Base-by-base conservation (phyloP, 2,888 invertebrate species). In the Hyposoter didymator region DNA sequence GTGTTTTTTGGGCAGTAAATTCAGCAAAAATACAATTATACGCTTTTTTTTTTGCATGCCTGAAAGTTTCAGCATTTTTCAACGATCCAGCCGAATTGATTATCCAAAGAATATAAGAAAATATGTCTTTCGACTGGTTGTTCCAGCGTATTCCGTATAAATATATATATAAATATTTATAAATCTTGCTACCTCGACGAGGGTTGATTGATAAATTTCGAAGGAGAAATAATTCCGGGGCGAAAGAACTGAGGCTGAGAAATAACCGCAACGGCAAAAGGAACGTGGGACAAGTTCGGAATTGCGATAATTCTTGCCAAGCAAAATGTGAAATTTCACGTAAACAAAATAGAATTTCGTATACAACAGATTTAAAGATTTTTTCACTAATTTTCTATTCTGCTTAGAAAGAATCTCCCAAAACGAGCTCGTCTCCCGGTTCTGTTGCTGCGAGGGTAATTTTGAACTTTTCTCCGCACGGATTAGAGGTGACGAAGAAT, bases 21-120 rank as follows among this genome's bases (percentile, higher is more conserved):
- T 55, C 55, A 55, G 55, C 55, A 55, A 55, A 55, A 55, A 55
- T 55, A 55, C 55, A 55, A 55, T 28, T 55, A 55, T 52, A 2
- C 19, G n/a, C 28, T 12, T 28, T 55, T 55, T 28, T 22, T 22
- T 55, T 22, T 28, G n/a, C 55, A 52, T 52, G 19, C 47, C n/a
- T 28, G 28, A 1, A 55, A 55, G 10, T 55, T 52, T 55, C 22
- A 55, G 22, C 22, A 22, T 22, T 10, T 55, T 55, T 12, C 12
- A 22, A 22, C 22, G 12, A 55, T 22, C 3, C 55, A 22, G 22
- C 12, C 22, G 12, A 55, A 55, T 12, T 55, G 55, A 55, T 19
- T 19, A 19, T 55, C 22, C 19, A 55, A 55, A 22, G 22, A 28
- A 55, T 55, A 55, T 28, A 55, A 12, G 55, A 55, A 55, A 55